Evolutionary conservation across 2,797 vertebrate species (phyloP).

Genomic region (Alfaro cultratus): DNA sequence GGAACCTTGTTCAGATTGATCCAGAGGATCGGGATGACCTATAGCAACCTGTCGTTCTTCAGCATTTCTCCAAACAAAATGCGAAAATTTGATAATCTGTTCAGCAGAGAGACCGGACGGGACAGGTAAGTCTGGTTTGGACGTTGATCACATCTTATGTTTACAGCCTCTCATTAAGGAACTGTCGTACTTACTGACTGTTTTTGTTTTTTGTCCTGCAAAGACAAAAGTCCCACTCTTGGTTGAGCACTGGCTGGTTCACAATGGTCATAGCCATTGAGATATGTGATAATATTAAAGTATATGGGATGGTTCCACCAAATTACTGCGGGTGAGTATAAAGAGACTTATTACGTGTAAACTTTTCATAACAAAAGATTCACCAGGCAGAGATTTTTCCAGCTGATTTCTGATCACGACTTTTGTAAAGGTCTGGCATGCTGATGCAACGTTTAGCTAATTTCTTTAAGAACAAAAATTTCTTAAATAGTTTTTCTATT

Average conservation of each 20-base stretch:
- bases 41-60: conserved; percentile 88
- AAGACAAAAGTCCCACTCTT: conserved; percentile 94
- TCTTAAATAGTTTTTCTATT: not conserved
- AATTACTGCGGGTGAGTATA: conserved; percentile 90
- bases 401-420: not conserved
- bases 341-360: not conserved
- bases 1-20: conserved; percentile 88
- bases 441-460: not conserved
- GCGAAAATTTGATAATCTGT: conserved; percentile 91
- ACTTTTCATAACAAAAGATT: not conserved
- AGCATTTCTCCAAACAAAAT: conserved; percentile 87
- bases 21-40: conserved; percentile 86
- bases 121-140: conserved; percentile 84
- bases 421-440: not conserved
- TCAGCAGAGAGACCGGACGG: conserved; percentile 91
- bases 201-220: conserved; percentile 1
- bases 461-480: not conserved
- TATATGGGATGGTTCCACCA: conserved; percentile 97
- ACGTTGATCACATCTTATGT: not conserved
- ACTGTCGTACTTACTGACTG: not conserved
- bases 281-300: conserved; percentile 90
- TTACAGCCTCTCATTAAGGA: not conserved
- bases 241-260: conserved; percentile 99
- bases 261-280: conserved; percentile 97
- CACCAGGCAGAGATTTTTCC: not conserved